These are phyloP conservation scores for Agrotis puta DNA, from an alignment of 2,888 invertebrate genomes.

Conservation along the genomic window DNA sequence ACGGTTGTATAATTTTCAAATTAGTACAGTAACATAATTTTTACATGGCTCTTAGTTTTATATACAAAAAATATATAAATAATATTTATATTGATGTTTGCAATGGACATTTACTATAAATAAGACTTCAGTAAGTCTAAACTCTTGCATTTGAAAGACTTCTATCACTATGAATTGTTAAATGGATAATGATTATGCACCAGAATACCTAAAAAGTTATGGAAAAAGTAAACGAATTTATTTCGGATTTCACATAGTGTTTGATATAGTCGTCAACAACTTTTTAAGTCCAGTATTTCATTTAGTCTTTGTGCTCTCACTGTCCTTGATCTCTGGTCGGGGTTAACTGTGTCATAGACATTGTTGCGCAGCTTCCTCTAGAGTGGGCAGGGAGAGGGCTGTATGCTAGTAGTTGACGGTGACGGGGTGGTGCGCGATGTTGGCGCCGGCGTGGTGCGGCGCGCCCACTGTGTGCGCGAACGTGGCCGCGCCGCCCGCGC, in stretches of 20 bases:
- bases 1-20: constrained; percentile 43
- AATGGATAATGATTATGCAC: constrained; percentile 50
- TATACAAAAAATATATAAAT: constrained; percentile 62
- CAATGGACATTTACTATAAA: constrained; percentile 43
- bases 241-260: constrained; percentile 18
- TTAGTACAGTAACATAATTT: constrained; percentile 51
- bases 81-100: constrained; percentile 48
- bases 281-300: constrained; percentile 24
- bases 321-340: constrained; percentile 34
- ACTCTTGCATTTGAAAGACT: constrained; percentile 37
- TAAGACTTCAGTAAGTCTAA: constrained; percentile 46
- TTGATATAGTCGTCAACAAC: constrained; percentile 41
- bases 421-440: constrained; percentile 86
- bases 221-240: constrained; percentile 33
- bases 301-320: constrained; percentile 49
- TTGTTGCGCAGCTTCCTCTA: constrained; percentile 50
- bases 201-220: constrained; percentile 29
- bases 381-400: constrained; percentile 56
- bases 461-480: constrained; percentile 76
- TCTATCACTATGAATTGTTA: constrained; percentile 45
- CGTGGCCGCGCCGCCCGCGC: constrained; percentile 69
- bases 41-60: constrained; percentile 58
- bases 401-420: constrained; percentile 87
- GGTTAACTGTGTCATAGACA: constrained; percentile 49
- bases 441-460: constrained; percentile 79